Base-by-base conservation (phyloP, 2,113 vertebrate genomes). In the Tetrax tetrax region DNA sequence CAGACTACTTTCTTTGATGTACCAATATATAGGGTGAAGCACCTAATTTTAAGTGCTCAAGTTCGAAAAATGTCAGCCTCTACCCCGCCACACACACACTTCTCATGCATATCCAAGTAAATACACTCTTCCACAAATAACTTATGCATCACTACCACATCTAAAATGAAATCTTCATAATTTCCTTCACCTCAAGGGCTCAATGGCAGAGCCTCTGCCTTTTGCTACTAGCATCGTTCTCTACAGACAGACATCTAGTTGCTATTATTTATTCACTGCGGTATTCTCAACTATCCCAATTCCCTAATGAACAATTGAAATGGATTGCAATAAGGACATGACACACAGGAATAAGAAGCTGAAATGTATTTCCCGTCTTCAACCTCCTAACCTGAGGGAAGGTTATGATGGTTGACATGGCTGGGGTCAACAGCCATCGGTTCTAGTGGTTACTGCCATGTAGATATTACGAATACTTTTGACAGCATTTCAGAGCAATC, bases 291-390 rank as follows among this genome's bases (percentile, higher is more conserved):
- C 89, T 68, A 84, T 47, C 86, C 81, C 94, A 95, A 94, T 93
- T 96, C 96, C 93, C 94, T 93, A 91, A 94, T 91, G 96, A 95
- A 82, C 96, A 93, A 92, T 79, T 87, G 86, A 92, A 96, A 96
- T 38, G 80, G 92, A 92, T 87, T 84, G 86, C 94, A 92, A 89
- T 93, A 69, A 91, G 81, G 87, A 89, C 14, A 18, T 91, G 95
- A 95, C 86, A 96, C 74, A 92, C 80, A 87, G 89, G 96, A 94
- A 89, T 96, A 92, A 94, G 92, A 94, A 96, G 76, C 53, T 57
- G 63, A 86, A 91, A 92, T 91, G 92, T 89, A 91, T 97, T 96
- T 97, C 76, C 90, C 9, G 8, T 92, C 88, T 63, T 94, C 93
- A 89, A 18, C 78, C 69, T 83, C 56, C 74, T 92, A 93, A 96